A percentile compares a stretch with the other conserved stretches of the same genome.
These are phyloP conservation scores for Hesperia comma DNA, from an alignment of 2,888 invertebrate genomes.

Conservation along the genomic window DNA sequence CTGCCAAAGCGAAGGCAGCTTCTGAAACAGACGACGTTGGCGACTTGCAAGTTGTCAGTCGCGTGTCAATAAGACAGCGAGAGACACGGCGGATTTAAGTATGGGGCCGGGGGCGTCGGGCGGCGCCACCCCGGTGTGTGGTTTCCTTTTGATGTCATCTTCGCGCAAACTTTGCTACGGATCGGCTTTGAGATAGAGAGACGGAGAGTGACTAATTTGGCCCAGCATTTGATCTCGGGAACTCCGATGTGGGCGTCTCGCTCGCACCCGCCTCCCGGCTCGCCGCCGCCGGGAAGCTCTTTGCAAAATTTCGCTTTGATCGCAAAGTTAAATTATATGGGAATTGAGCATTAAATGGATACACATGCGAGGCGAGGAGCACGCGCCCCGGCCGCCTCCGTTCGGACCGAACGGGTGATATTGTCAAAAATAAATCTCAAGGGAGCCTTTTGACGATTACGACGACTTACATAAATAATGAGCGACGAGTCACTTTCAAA, in stretches of 20 bases:
- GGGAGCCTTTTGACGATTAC: slow-evolving; percentile 74
- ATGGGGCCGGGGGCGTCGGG: slow-evolving; percentile 67
- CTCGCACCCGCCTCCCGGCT: slow-evolving; percentile 73
- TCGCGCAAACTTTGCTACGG: slow-evolving; percentile 85
- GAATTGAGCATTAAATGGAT: slow-evolving; percentile 84
- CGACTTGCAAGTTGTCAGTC: slow-evolving; percentile 78
- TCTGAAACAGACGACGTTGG: slow-evolving; percentile 70
- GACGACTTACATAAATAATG: slow-evolving; percentile 80
- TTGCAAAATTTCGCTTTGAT: slow-evolving; percentile 84
- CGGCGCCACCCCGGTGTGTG: slow-evolving; percentile 81
- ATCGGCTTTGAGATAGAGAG: slow-evolving; percentile 85
- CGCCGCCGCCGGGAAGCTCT: slow-evolving; percentile 77
- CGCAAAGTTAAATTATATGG: slow-evolving; percentile 85
- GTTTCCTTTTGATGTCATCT: slow-evolving; percentile 85
- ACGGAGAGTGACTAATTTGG: slow-evolving; percentile 85
- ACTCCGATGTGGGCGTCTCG: slow-evolving; percentile 74
- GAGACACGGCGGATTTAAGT: slow-evolving; percentile 79
- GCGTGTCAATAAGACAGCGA: slow-evolving; percentile 83
- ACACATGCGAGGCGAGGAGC: slow-evolving; percentile 75
- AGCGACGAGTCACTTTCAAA: slow-evolving; percentile 77
- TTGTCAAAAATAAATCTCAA: slow-evolving; percentile 64
- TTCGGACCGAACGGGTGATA: slow-evolving; percentile 57
- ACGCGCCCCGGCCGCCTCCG: slow-evolving; percentile 47
- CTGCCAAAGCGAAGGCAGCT: slow-evolving; percentile 71
- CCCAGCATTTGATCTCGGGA: slow-evolving; percentile 84